Base-by-base conservation (phyloP, 2,888 invertebrate genomes). In the Rotaria macrura region DNA sequence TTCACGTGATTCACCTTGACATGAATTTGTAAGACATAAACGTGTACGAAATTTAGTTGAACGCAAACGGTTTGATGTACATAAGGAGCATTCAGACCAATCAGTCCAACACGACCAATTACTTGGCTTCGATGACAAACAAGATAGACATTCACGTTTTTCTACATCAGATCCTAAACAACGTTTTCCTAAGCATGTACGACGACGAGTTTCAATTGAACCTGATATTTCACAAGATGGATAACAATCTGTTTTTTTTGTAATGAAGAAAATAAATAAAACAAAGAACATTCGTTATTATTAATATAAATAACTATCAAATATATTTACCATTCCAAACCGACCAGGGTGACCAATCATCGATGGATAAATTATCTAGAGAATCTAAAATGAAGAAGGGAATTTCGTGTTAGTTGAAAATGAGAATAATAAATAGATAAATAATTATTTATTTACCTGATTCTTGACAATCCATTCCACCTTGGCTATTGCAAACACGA, bases 71-170 rank as follows among this genome's bases (percentile, higher is more conserved):
- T 47, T 23, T 23, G 83, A 65, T 5, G 29, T 14, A 65, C 85
- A 85, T 20, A n/a, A 20, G 38, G 83, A 57, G 65, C 84, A 85
- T 65, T 84, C 40, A 29, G 85, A 85, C 85, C 85, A 85, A 54
- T 38, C 38, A 49, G 65, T 20, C 85, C 85, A 79, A 20, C 65
- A 65, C 1, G 65, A 65, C 65, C 65, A 65, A 65, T 65, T 65
- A 65, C 34, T 65, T 20, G 17, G 17, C 38, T 17, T 17, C 5
- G 10, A 23, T n/a, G 43, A 25, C 5, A 10, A 4, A 79, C 79
- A 79, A 14, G 38, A 12, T 79, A 38, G n/a, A 79, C 79, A 79
- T 5, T 79, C 43, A 43, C 79, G 79, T 79, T 79, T 40, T n/a
- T 79, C 79, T n/a, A 43, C 25, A 43, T 79, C 43, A 38, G 6